Evolutionary conservation across 2,797 vertebrate genomes (phyloP).

Genomic region (Serranus cabrilla): DNA sequence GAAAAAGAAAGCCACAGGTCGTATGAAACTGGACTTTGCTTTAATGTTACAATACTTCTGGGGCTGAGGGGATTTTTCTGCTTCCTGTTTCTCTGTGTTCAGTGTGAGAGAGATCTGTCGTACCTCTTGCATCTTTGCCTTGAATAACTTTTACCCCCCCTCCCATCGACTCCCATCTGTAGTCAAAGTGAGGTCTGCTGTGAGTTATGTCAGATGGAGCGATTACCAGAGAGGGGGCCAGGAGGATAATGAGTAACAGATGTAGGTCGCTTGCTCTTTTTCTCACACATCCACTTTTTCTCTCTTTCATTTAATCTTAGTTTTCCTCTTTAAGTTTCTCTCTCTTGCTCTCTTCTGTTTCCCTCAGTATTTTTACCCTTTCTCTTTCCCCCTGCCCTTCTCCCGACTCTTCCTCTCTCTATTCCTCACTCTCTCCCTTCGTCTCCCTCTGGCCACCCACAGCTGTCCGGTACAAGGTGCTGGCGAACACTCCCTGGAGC

Average conservation of each 20-base stretch:
- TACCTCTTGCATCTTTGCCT: conserved; percentile 81
- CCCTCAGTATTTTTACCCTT: conserved; percentile 18
- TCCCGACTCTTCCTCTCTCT: not conserved
- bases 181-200: conserved; percentile 89
- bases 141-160: conserved; percentile 78
- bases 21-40: conserved; percentile 27
- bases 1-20: not conserved
- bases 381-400: not conserved
- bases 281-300: conserved; percentile 56
- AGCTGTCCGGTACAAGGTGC: conserved; percentile 89
- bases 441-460: conserved; percentile 93
- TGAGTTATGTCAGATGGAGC: conserved; percentile 94
- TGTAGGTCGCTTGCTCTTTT: conserved; percentile 84
- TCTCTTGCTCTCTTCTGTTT: conserved; percentile 67
- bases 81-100: conserved; percentile 18
- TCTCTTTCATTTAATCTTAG: conserved; percentile 43
- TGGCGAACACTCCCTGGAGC: conserved; percentile 84
- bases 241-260: conserved; percentile 94
- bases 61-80: conserved; percentile 10
- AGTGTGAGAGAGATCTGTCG: conserved; percentile 35
- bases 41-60: not conserved
- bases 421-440: conserved; percentile 33
- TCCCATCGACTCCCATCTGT: conserved; percentile 79
- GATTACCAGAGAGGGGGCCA: conserved; percentile 90
- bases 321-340: conserved; percentile 23